These are phyloP conservation scores for Nyctibius bracteatus DNA, from an alignment of 2,113 vertebrate species.

Conservation along the genomic window DNA sequence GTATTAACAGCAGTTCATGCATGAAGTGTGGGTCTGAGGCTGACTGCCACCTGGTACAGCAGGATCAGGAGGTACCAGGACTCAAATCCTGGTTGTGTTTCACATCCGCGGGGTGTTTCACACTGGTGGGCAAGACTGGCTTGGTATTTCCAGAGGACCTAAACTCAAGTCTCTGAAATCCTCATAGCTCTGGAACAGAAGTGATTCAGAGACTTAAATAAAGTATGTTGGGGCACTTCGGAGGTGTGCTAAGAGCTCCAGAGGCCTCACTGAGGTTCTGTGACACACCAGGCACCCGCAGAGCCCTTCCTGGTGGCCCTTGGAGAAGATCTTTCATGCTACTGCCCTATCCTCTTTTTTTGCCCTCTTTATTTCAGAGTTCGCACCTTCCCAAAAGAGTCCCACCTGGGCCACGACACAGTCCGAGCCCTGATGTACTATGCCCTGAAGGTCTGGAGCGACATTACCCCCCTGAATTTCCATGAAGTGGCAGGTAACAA, in stretches of 20 bases:
- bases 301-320: neutral
- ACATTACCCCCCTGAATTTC: conserved; percentile 92
- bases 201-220: neutral
- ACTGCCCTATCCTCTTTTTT: neutral
- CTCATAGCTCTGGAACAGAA: neutral
- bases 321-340: neutral
- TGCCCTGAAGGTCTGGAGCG: conserved; percentile 95
- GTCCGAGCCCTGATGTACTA: conserved; percentile 95
- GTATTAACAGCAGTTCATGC: neutral
- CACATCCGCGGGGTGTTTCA: neutral
- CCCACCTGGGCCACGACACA: conserved; percentile 87
- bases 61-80: fast-evolving
- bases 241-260: neutral
- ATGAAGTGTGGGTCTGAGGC: neutral
- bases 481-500: conserved; percentile 91
- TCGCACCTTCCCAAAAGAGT: conserved; percentile 88
- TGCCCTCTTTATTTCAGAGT: conserved; percentile 72
- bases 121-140: neutral
- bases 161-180: neutral
- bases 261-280: neutral
- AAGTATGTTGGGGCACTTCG: too few relatives aligned
- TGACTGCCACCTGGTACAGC: neutral
- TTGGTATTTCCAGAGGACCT: neutral
- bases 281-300: neutral
- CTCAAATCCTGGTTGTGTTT: neutral